Percentiles rank a stretch among this genome's conserved stretches.
Evolutionary conservation across 1,140 invertebrate genomes (phyloP).

Genomic region (Euwallacea similis): DNA sequence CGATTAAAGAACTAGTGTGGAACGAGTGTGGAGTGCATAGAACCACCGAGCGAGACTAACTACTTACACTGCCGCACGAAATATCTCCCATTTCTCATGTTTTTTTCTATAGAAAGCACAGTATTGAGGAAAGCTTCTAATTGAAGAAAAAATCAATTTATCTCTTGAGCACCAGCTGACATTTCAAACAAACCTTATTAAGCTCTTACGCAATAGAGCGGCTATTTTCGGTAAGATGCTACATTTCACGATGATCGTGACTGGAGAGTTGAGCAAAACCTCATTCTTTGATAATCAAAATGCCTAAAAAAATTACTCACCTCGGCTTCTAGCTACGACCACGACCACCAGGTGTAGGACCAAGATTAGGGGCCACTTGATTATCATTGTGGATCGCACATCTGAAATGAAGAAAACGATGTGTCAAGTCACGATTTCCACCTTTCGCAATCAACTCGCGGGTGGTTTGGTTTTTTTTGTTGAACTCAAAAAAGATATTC

Average conservation of each 20-base stretch:
- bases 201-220: not conserved
- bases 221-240: not conserved
- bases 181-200: too few relatives aligned
- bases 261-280: not conserved
- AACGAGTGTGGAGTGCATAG: not conserved
- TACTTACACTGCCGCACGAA: not conserved
- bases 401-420: constrained; percentile 33
- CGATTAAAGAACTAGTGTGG: not conserved
- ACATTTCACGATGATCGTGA: constrained; percentile 2
- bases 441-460: too few relatives aligned
- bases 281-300: not conserved
- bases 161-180: too few relatives aligned
- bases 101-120: too few relatives aligned
- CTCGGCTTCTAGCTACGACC: not conserved
- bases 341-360: constrained; percentile 28
- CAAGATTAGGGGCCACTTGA: constrained; percentile 37
- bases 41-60: not conserved
- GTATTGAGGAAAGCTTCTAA: too few relatives aligned
- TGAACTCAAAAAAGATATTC: too few relatives aligned
- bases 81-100: too few relatives aligned
- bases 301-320: not conserved
- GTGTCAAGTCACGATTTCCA: too few relatives aligned
- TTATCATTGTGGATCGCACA: constrained; percentile 34
- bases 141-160: too few relatives aligned
- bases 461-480: too few relatives aligned